Conservation (phyloP, 2,888 invertebrate genomes). For the Mantis religiosa region DNA sequence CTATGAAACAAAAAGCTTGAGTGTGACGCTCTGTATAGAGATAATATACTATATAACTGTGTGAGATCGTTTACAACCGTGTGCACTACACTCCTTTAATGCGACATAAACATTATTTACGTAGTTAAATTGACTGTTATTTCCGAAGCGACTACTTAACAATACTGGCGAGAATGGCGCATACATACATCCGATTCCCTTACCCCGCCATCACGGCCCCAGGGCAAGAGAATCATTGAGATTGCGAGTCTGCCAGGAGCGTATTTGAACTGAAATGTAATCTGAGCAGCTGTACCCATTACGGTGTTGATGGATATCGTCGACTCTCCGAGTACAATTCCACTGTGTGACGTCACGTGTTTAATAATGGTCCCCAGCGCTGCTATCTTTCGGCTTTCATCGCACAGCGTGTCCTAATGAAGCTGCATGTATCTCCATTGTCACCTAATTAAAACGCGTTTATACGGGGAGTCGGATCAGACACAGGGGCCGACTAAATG, state of each 20-base stretch:
- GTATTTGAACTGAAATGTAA: neutral
- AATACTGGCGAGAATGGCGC: neutral
- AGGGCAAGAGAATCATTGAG: neutral
- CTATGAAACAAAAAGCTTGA: no score
- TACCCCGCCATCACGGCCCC: no score
- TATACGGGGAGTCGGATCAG: conserved; percentile 3
- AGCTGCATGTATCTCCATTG: conserved; percentile 14
- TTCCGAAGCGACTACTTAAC: neutral
- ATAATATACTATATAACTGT: neutral
- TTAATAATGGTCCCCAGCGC: conserved; percentile 13
- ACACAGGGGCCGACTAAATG: neutral
- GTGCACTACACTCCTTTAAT: neutral
- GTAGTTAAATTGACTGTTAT: neutral
- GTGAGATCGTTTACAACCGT: neutral
- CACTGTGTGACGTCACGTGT: conserved; percentile 20
- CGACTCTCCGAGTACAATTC: conserved; percentile 6
- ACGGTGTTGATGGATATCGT: conserved; percentile 18
- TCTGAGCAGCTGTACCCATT: conserved; percentile 6
- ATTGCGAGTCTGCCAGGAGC: neutral
- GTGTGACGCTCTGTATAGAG: no score
- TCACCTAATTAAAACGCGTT: conserved; percentile 19
- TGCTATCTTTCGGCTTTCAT: conserved; percentile 15
- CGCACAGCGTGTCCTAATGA: conserved; percentile 6
- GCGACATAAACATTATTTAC: neutral
- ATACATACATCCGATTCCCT: neutral